These are phyloP conservation scores for Adrianichthys oophorus DNA, from an alignment of 2,797 vertebrate species.

Conservation along the genomic window DNA sequence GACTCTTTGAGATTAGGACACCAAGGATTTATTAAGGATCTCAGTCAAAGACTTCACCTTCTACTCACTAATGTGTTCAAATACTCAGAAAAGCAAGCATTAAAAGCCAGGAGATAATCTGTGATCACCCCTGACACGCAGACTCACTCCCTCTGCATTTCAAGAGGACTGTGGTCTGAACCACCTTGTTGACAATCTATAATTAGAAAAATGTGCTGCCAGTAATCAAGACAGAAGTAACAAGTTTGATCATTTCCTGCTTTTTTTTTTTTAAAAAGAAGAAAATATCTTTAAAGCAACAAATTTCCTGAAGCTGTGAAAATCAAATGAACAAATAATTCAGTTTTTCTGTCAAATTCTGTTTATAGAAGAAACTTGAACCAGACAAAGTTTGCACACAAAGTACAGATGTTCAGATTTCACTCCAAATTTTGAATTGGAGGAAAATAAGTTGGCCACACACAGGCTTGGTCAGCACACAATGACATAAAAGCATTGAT, in stretches of 20 bases:
- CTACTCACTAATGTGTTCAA: conserved; percentile 8
- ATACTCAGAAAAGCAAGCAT: conserved; percentile 43
- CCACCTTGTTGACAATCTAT: conserved; percentile 58
- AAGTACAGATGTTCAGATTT: too few species aligned
- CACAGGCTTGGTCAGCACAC: conserved; percentile 16
- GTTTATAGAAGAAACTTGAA: too few species aligned
- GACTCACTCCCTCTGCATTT: conserved; percentile 43
- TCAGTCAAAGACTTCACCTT: neutral
- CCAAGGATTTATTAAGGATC: neutral
- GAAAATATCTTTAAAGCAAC: conserved; percentile 20
- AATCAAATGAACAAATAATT: too few species aligned
- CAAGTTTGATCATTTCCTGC: conserved; percentile 9
- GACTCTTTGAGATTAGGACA: too few species aligned
- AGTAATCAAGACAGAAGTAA: conserved; percentile 29
- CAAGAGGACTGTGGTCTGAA: conserved; percentile 47
- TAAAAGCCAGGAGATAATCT: conserved; percentile 51
- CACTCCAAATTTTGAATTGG: too few species aligned
- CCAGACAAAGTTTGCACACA: too few species aligned
- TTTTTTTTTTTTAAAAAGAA: conserved; percentile 7
- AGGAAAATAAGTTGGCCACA: too few species aligned
- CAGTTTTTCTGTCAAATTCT: too few species aligned
- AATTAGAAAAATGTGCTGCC: conserved; percentile 45
- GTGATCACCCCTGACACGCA: conserved; percentile 43
- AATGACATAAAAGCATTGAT: conserved; percentile 43
- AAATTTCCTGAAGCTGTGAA: too few species aligned